Evolutionary conservation across 2,797 vertebrate genomes (phyloP).

Genomic region (Rhabdomys pumilio): DNA sequence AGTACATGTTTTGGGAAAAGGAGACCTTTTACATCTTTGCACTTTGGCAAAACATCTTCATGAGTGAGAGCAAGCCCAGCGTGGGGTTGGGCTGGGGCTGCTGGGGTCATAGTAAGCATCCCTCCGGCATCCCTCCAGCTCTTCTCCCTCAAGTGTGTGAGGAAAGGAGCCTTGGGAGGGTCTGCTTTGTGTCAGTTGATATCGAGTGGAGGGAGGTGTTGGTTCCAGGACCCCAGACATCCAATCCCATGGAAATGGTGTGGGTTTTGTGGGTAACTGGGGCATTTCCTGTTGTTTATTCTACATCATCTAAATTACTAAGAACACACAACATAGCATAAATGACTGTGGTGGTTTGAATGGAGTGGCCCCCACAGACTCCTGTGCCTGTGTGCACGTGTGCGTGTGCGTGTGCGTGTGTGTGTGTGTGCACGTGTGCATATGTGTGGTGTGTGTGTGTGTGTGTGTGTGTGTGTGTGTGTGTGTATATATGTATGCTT

Average conservation of each 20-base stretch:
- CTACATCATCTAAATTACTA: not conserved
- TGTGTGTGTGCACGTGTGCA: too few species aligned
- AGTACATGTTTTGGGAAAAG: not conserved
- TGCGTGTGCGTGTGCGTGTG: too few species aligned
- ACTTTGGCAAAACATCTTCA: not conserved
- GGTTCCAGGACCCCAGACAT: not conserved
- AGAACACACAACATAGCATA: not conserved
- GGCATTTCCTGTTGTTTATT: not conserved
- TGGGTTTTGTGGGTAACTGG: not conserved
- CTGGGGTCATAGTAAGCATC: not conserved
- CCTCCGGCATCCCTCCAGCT: not conserved
- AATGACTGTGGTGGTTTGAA: not conserved
- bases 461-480: not conserved
- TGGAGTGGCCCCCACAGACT: not conserved
- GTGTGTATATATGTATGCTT: not conserved
- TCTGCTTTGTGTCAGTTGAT: not conserved
- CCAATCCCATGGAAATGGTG: not conserved
- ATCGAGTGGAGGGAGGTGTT: not conserved
- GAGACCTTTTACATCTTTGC: not conserved
- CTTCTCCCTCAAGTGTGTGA: not conserved
- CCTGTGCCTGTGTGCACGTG: not conserved
- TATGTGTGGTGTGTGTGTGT: too few species aligned
- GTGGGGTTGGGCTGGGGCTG: not conserved
- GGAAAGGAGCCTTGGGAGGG: not conserved
- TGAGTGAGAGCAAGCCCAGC: not conserved